These are phyloP conservation scores for Lasioglossum figueresi DNA, from an alignment of 2,888 invertebrate genomes.

Conservation along the genomic window DNA sequence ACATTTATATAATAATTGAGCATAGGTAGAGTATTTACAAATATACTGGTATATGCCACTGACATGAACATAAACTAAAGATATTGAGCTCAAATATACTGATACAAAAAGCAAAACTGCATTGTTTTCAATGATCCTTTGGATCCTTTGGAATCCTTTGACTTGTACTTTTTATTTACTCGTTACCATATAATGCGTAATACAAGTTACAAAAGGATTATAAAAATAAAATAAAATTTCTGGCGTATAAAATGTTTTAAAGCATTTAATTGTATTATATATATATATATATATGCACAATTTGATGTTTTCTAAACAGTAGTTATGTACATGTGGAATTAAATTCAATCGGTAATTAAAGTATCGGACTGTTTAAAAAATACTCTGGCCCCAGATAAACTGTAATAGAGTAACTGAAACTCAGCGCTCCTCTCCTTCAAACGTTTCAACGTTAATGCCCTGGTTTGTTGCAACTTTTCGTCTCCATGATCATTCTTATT, in stretches of 20 bases:
- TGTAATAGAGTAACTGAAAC: conserved; percentile 95
- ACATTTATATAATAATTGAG: conserved; percentile 63
- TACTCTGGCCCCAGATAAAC: conserved; percentile 96
- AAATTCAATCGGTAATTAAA: conserved; percentile 33
- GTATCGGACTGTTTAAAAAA: conserved; percentile 90
- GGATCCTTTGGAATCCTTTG: conserved; percentile 1
- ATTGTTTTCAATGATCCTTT: conserved; percentile 16
- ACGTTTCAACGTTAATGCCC: conserved; percentile 94
- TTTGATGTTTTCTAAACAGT: conserved; percentile 42
- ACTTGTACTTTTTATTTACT: conserved; percentile 45
- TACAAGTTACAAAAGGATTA: conserved; percentile 46
- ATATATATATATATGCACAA: conserved; percentile 43
- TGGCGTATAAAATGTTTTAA: conserved; percentile 44
- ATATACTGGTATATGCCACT: conserved; percentile 40
- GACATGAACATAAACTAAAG: conserved; percentile 48
- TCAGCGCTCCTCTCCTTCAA: conserved; percentile 87
- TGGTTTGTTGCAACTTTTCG: conserved; percentile 95
- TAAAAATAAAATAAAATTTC: conserved; percentile 52
- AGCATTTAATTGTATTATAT: conserved; percentile 44
- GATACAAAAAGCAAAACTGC: conserved; percentile 34
- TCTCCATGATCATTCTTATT: conserved; percentile 87
- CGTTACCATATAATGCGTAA: conserved; percentile 25
- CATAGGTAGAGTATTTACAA: conserved; percentile 60
- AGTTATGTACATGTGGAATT: conserved; percentile 48
- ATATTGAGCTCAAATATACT: conserved; percentile 30